These are phyloP conservation scores for Selene dorsalis DNA, from an alignment of 2,797 vertebrate genomes.

Conservation along the genomic window DNA sequence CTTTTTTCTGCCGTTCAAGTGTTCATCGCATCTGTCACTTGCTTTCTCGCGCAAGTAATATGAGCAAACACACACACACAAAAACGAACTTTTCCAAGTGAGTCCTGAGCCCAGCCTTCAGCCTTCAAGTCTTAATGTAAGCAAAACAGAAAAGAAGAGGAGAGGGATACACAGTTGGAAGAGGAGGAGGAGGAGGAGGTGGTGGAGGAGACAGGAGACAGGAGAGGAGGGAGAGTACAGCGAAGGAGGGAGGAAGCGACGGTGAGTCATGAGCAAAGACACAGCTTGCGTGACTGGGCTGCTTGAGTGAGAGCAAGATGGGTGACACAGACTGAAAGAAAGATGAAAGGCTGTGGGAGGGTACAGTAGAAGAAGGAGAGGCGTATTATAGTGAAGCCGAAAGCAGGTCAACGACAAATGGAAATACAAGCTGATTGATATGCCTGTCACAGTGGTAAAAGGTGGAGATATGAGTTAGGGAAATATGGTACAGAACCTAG, in stretches of 20 bases:
- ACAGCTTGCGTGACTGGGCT: slow-evolving; percentile 73
- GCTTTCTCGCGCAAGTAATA: slow-evolving; percentile 19
- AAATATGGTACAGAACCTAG: slow-evolving; percentile 52
- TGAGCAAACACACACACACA: slow-evolving; percentile 16
- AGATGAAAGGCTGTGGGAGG: slow-evolving; percentile 73
- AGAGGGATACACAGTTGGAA: slow-evolving; percentile 41
- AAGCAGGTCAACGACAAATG: slow-evolving; percentile 77
- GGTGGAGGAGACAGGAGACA: slow-evolving; percentile 10
- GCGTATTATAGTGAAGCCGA: slow-evolving; percentile 65
- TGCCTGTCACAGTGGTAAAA: slow-evolving; percentile 66
- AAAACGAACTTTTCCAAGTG: slow-evolving; percentile 41
- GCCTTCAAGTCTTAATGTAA: slow-evolving; percentile 55
- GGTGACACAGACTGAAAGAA: slow-evolving; percentile 64
- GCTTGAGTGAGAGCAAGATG: slow-evolving; percentile 66
- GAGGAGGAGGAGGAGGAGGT: slow-evolving; percentile 16
- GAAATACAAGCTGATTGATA: slow-evolving; percentile 75
- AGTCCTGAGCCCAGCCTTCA: slow-evolving; percentile 42
- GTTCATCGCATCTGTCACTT: slow-evolving; percentile 43
- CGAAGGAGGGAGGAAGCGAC: slow-evolving; percentile 41
- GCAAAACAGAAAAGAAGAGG: slow-evolving; percentile 41
- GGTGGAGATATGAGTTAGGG: slow-evolving; percentile 57
- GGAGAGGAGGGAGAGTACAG: not conserved
- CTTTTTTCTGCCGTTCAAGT: slow-evolving; percentile 39
- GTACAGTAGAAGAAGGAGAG: slow-evolving; percentile 56
- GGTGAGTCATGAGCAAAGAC: slow-evolving; percentile 69